Evolutionary conservation across 2,888 invertebrate species (phyloP), one percentile per base, ranked within the genome.

Genomic region (Thysanoteuthis rhombus): DNA sequence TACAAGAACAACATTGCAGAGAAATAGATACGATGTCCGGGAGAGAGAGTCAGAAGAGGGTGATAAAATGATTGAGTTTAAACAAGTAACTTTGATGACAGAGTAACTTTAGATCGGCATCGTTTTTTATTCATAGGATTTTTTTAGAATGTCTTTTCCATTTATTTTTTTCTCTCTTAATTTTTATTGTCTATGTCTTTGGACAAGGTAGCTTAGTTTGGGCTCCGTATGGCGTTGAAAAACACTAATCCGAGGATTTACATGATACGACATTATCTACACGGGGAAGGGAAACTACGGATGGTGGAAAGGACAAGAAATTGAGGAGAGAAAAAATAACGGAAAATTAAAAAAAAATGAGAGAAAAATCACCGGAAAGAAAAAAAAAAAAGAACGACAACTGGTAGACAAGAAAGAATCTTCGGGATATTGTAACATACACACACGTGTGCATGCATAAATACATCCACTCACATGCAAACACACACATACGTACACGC

Each of bases 181-280:
- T 75, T 75, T 75, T 75, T 75, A 0, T 75, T 75, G n/a, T 75
- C n/a, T 75, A 8, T n/a, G 75, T 75, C n/a, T n/a, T 75, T 12
- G n/a, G 36, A 75, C n/a, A 75, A 75, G 75, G n/a, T 75, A 75
- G 8, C 75, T 75, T n/a, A n/a, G 75, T 75, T 75, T 75, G n/a
- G n/a, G 75, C 75, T 58, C 75, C 75, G n/a, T 75, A 75, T 75
- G 75, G 75, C 75, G n/a, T 75, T 75, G 75, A 75, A 75, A 75
- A 75, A 75, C n/a, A 36, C 75, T 75, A n/a, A 75, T 75, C 36
- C n/a, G 75, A 75, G 36, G 12, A 75, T 75, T n/a, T 75, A 75
- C 75, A 75, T 75, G n/a, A 75, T 75, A 75, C 75, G n/a, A 75
- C 75, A 75, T 75, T n/a, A n/a, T 75, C n/a, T n/a, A 75, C 75